Conservation (phyloP, 1,140 invertebrate genomes). For the Ceratina japonica region DNA sequence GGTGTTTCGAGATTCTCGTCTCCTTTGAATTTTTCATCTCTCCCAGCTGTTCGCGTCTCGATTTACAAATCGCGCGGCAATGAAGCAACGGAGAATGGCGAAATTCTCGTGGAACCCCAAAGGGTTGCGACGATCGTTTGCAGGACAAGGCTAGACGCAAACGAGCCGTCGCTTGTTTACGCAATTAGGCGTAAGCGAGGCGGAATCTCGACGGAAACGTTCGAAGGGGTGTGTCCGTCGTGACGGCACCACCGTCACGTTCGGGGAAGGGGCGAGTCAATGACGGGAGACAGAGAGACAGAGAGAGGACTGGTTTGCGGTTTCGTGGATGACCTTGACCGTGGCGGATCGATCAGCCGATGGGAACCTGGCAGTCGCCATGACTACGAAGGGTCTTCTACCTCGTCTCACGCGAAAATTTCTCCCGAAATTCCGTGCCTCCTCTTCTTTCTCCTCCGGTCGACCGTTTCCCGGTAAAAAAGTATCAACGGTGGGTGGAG, state of each 20-base stretch:
- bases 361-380: conserved; percentile 77
- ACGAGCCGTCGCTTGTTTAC: conserved; percentile 11
- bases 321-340: conserved; percentile 76
- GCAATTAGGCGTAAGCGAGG: conserved; percentile 45
- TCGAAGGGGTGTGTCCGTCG: conserved; percentile 51
- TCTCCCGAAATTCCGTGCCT: conserved; percentile 53
- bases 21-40: too few species aligned
- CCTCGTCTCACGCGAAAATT: conserved; percentile 62
- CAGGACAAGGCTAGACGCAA: not conserved
- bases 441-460: not conserved
- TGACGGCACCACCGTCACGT: not conserved
- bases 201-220: conserved; percentile 29
- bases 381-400: conserved; percentile 75
- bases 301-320: conserved; percentile 47
- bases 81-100: not conserved
- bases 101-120: not conserved
- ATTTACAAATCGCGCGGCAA: too few species aligned
- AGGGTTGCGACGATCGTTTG: not conserved
- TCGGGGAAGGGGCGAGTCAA: not conserved
- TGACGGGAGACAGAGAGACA: conserved; percentile 10
- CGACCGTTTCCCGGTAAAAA: not conserved
- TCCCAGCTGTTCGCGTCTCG: too few species aligned
- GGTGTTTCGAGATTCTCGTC: too few species aligned
- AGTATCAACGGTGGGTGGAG: not conserved
- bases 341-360: conserved; percentile 75